phyloP scores from a whole-genome alignment of 1,140 invertebrate species.

The Oppia nitens region DNA sequence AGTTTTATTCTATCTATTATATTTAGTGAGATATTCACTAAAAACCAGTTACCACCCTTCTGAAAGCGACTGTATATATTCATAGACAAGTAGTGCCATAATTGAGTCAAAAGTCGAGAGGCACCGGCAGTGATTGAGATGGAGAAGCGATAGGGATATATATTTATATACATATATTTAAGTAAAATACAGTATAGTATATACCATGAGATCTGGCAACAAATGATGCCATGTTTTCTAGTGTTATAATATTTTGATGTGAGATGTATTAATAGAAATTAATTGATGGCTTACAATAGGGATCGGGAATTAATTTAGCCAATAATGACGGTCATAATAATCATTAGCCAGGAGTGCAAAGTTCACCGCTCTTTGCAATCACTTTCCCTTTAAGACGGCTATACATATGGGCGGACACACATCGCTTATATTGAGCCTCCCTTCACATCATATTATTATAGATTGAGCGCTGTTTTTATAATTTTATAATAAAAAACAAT shows the following conservation, averaged over 20 bases:
- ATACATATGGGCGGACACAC: not conserved
- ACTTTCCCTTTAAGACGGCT: not conserved
- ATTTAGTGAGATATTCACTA: too few species aligned
- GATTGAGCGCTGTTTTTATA: not conserved
- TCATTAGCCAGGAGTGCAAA: not conserved
- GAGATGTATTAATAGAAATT: not conserved
- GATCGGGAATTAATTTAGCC: not conserved
- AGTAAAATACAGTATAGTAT: not conserved
- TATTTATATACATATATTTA: not conserved
- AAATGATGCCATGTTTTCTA: too few species aligned
- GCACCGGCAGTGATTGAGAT: too few species aligned
- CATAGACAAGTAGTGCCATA: too few species aligned
- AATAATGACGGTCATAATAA: not conserved
- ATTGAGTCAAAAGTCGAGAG: too few species aligned
- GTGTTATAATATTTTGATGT: too few species aligned
- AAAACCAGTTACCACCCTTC: too few species aligned
- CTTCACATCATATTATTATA: not conserved
- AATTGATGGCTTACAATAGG: not conserved
- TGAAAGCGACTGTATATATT: too few species aligned
- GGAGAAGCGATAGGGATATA: too few species aligned
- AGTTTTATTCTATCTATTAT: too few species aligned
- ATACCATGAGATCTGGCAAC: too few species aligned
- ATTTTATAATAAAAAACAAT: not conserved
- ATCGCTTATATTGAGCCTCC: not conserved
- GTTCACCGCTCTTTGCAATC: not conserved